Evolutionary conservation across 2,113 vertebrate species (phyloP), one percentile per base, ranked within the genome.

Genomic region (Cavia aperea): DNA sequence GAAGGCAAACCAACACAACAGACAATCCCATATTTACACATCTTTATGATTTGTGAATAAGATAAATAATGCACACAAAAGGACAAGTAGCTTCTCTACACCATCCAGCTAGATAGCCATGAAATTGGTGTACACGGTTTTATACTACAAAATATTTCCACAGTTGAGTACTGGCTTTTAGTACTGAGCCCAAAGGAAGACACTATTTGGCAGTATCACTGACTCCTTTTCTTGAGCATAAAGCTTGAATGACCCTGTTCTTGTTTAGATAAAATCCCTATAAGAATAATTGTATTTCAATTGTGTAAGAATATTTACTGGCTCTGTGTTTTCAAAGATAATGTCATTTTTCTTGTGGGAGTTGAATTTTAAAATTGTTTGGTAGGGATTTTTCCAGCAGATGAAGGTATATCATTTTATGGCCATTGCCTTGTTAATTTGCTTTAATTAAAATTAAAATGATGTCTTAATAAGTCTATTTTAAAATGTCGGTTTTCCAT

Each of bases 301-400:
- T 33, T 89, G 51, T 29, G n/a, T n/a, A 75, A 81, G 24, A 54
- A 43, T 4, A 23, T 77, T 51, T 60, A 65, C 31, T 39, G 15
- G 49, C 39, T 39, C 39, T 39, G 39, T 39, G 39, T 84, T 89
- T 91, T 88, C 65, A 94, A 93, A 88, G 43, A 75, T 84, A 93
- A 62, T 75, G 75, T 10, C 51, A 88, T 88, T 89, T 85, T 89
- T 65, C 51, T 86, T 43, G 31, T 1, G 26, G 11, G 24, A n/a
- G 23, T 85, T 70, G 58, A 94, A 84, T 84, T 90, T 87, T 83
- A 62, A 88, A 83, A 23, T 10, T 29, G 14, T 78, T 77, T 92
- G 63, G 18, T 6, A 79, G 43, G 14, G 54, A 46, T 85, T 85
- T 88, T 91, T 85, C 54, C 65, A 88, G 39, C 1, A 19, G 11